Conservation (phyloP, 2,888 invertebrate species). For the Drosophila sordidula region DNA sequence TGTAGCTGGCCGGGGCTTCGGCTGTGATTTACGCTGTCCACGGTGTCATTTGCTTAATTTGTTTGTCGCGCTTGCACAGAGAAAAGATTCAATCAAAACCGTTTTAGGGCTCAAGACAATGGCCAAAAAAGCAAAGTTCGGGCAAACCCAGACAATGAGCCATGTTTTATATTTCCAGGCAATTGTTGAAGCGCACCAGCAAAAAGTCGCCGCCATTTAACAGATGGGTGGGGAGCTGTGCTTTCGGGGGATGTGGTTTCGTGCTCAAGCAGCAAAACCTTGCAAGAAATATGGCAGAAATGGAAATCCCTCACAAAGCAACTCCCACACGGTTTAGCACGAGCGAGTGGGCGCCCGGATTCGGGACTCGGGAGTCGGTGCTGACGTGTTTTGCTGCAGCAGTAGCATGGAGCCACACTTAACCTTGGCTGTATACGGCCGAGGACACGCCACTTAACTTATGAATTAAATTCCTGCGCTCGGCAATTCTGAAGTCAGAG, state of each 20-base stretch:
- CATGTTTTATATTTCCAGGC: conserved; percentile 56
- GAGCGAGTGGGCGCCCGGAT: conserved; percentile 23
- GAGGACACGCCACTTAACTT: conserved; percentile 77
- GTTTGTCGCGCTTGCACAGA: conserved; percentile 33
- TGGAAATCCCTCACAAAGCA: conserved; percentile 18
- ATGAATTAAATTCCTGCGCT: conserved; percentile 73
- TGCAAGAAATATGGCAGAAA: conserved; percentile 34
- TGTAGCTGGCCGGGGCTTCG: neutral
- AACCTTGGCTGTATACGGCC: conserved; percentile 74
- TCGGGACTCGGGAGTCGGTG: conserved; percentile 22
- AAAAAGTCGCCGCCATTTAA: conserved; percentile 34
- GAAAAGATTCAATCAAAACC: conserved; percentile 49
- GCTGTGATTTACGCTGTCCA: conserved; percentile 28
- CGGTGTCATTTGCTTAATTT: conserved; percentile 60
- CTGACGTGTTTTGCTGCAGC: conserved; percentile 57
- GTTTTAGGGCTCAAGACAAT: conserved; percentile 32
- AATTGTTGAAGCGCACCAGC: conserved; percentile 55
- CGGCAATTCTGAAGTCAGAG: conserved; percentile 45
- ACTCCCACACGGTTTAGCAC: conserved; percentile 26
- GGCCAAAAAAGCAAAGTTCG: conserved; percentile 40
- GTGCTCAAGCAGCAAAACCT: conserved; percentile 64
- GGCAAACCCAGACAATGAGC: conserved; percentile 36
- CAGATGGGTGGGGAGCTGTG: conserved; percentile 12
- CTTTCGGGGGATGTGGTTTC: conserved; percentile 34
- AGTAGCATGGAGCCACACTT: conserved; percentile 54